Base-by-base conservation (phyloP, 2,797 vertebrate species). In the Myiothlypis coronata region DNA sequence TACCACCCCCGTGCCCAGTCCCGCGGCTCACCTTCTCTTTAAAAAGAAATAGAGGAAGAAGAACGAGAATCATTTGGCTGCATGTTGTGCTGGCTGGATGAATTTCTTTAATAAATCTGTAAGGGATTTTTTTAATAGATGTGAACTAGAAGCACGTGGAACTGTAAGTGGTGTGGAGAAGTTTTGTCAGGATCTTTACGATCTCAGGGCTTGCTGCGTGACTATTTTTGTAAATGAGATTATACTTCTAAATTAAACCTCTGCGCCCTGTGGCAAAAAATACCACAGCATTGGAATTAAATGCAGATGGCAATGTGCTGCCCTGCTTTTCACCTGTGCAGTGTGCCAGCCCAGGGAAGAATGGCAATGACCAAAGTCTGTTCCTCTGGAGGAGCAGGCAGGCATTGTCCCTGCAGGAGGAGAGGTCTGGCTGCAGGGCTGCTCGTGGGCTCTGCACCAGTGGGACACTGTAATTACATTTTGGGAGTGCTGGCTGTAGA, bases 391-490 rank as follows among this genome's bases (percentile, higher is more conserved):
- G 39, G 12, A 32, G 49, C 57, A 30, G 37, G 37, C 37, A 27
- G 56, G 12, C 57, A 4, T 1, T 83, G 34, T 3, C 49, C 67
- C 49, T 37, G 49, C 49, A 34, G 41, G 18, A 22, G 14, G 47
- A 46, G 28, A 63, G 17, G 0, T 15, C 18, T 71, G n/a, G 11
- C 46, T 50, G 55, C 44, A 59, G 53, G 34, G 16, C 44, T 37
- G 17, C 8, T 15, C 1, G 8, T 22, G 47, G 46, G 56, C 18
- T 43, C 79, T 60, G 65, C 79, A 22, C 5, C 7, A 35, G 18
- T 23, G 57, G 41, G 34, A 16, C 41, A 5, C 41, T 39, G 0
- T 16, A 9, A 30, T 47, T 20, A 2, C 6, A 7, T 41, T 72
- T 50, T 81, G 35, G 64, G 55, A 35, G 16, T 6, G 49, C 67